Base-by-base conservation (phyloP, 2,797 vertebrate genomes). In the Luscinia megarhynchos region DNA sequence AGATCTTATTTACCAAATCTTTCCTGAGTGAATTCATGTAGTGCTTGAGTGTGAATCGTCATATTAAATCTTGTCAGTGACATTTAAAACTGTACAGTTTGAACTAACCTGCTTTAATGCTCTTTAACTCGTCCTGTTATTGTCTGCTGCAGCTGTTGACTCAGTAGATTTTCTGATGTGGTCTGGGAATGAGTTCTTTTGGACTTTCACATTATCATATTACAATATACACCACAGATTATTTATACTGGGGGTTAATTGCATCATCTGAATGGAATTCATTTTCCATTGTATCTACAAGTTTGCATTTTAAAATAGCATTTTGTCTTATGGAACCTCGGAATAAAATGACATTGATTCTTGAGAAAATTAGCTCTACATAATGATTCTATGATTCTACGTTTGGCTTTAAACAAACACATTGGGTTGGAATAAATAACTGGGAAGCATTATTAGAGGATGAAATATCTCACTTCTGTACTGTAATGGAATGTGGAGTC, bases 211-310 rank as follows among this genome's bases (percentile, higher is more conserved):
- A 97, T 96, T 98, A 96, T 97, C 94, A 68, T 97, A 86, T 97
- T 97, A 96, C 93, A 96, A 90, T 96, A 96, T 96, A 97, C 61
- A 93, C 93, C 81, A 77, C 92, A 72, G 88, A 97, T 96, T 96
- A 97, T 97, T 97, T 97, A 96, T 95, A 96, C 92, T 97, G 73
- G 94, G 90, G 87, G 92, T 97, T 97, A 96, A 95, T 98, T 97
- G 94, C 96, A 96, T 98, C 96, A 98, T 97, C 94, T 95, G 79
- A 93, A 59, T 97, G 96, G 97, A 98, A 98, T 98, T 98, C 77
- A 43, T 94, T 96, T 95, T 96, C 91, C 93, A 96, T 93, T 93
- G 87, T 97, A 95, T 96, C 92, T 89, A 84, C 77, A 95, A 96
- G 90, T 87, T 94, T 90, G 73, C 93, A 86, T 94, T 92, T 85